These are phyloP conservation scores for Serilophus lunatus DNA, from an alignment of 2,113 vertebrate genomes.

Conservation along the genomic window DNA sequence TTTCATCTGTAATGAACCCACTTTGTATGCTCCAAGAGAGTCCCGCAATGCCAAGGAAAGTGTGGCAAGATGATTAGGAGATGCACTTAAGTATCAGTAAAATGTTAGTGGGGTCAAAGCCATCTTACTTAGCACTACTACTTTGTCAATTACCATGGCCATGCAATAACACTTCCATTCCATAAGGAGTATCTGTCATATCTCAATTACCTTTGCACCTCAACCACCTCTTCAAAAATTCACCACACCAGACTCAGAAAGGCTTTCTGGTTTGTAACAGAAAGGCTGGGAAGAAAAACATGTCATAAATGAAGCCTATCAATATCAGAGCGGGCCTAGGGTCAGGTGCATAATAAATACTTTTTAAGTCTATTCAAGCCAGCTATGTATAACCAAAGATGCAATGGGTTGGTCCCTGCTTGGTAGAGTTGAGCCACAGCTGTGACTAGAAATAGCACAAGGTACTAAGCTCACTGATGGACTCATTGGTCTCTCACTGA, in stretches of 20 bases:
- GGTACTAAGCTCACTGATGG: neutral
- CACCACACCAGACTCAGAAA: neutral
- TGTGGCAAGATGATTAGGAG: neutral
- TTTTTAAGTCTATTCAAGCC: neutral
- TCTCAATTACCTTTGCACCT: neutral
- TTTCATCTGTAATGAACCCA: neutral
- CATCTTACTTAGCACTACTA: neutral
- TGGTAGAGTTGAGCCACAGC: neutral
- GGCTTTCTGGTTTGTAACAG: neutral
- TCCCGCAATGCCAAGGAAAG: neutral
- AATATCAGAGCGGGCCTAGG: neutral
- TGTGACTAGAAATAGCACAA: neutral
- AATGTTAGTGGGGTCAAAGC: neutral
- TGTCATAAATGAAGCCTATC: neutral
- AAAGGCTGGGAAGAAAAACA: neutral
- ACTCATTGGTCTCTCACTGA: neutral
- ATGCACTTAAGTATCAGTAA: neutral
- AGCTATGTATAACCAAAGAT: neutral
- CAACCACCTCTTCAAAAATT: neutral
- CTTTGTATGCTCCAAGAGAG: neutral
- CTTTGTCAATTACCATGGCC: neutral
- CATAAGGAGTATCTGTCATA: neutral
- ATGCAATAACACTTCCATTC: too few relatives aligned
- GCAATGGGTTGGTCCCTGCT: neutral
- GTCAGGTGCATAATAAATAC: neutral